Conservation (phyloP, 2,888 invertebrate species). For the Synergus laeviventris region DNA sequence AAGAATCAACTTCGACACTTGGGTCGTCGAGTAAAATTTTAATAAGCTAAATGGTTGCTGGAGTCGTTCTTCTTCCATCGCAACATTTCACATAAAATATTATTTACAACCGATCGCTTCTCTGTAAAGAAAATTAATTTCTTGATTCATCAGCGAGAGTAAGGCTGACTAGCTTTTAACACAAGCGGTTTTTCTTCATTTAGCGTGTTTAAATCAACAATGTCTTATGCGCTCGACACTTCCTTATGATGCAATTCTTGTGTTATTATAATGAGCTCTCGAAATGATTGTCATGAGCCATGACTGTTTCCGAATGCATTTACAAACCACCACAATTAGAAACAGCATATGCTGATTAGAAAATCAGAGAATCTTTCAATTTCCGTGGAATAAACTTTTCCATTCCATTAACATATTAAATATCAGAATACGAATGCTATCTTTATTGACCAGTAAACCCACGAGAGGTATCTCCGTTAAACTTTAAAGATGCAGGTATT, state of each 20-base stretch:
- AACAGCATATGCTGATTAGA: not conserved
- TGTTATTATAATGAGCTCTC: too few species aligned
- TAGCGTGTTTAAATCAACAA: too few species aligned
- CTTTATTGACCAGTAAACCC: slow-evolving; percentile 19
- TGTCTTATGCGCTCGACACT: too few species aligned
- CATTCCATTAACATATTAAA: not conserved
- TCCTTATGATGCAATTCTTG: too few species aligned
- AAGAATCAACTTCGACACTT: slow-evolving; percentile 32
- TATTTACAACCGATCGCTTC: slow-evolving; percentile 36
- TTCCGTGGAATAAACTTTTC: not conserved
- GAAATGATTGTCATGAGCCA: too few species aligned
- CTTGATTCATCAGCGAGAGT: slow-evolving; percentile 6
- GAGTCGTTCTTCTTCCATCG: not conserved
- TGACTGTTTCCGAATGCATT: too few species aligned
- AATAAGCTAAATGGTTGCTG: slow-evolving; percentile 25
- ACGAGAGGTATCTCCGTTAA: not conserved
- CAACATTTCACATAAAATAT: slow-evolving; percentile 8
- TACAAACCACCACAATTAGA: too few species aligned
- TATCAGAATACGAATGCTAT: not conserved
- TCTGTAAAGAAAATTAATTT: slow-evolving; percentile 21
- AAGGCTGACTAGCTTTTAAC: not conserved
- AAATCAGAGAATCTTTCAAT: not conserved
- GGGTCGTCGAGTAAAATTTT: slow-evolving; percentile 13
- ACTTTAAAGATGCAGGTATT: not conserved
- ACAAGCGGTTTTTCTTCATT: not conserved